phyloP scores from a whole-genome alignment of 2,888 invertebrate genomes.

The Ophion slaviceki region DNA sequence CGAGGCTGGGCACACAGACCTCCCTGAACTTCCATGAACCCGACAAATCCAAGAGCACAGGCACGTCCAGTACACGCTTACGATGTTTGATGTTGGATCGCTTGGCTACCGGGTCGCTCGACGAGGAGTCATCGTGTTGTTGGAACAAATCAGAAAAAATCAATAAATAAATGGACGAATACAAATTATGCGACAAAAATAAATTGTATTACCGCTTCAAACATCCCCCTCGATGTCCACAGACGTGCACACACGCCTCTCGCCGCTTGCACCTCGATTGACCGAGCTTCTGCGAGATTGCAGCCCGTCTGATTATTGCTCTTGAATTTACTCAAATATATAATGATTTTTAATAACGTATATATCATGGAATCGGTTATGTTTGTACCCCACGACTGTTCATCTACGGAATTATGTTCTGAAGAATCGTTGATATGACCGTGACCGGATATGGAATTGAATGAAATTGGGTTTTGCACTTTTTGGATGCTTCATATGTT shows the following conservation, averaged over 20 bases:
- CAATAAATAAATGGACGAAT: conserved; percentile 22
- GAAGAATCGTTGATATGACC: conserved; percentile 8
- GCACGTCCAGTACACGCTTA: conserved; percentile 79
- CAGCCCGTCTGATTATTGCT: not conserved
- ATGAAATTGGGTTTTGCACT: conserved; percentile 44
- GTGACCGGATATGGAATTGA: conserved; percentile 10
- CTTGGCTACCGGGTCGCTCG: conserved; percentile 73
- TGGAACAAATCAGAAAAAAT: conserved; percentile 35
- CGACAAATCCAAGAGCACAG: conserved; percentile 78
- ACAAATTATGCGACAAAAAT: conserved; percentile 35
- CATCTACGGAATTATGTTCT: not conserved
- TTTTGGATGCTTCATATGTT: conserved; percentile 38
- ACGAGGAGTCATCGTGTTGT: conserved; percentile 55
- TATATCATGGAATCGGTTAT: conserved; percentile 14
- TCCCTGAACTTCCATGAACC: conserved; percentile 73
- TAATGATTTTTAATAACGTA: not conserved
- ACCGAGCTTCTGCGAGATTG: conserved; percentile 51
- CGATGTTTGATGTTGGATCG: conserved; percentile 81
- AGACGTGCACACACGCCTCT: conserved; percentile 52
- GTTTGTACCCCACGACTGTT: conserved; percentile 1
- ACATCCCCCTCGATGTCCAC: conserved; percentile 58
- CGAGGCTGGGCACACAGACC: conserved; percentile 76
- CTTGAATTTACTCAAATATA: not conserved
- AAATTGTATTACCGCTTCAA: conserved; percentile 58
- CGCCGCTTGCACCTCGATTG: conserved; percentile 53